Conservation (phyloP, 2,797 vertebrate genomes). For the Hypotaenidia okinawae region DNA sequence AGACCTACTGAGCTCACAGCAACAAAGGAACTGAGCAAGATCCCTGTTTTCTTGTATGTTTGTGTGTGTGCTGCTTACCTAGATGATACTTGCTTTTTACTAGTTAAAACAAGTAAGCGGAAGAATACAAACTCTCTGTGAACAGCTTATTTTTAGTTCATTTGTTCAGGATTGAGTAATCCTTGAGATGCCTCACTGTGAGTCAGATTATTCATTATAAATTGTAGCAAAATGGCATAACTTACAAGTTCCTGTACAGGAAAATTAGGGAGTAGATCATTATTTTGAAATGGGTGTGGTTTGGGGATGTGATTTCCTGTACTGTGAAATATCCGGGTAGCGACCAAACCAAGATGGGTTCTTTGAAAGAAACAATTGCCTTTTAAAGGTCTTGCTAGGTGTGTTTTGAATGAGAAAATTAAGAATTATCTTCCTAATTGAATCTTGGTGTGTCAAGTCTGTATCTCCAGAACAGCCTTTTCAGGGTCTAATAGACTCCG, state of each 20-base stretch:
- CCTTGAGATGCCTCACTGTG: neutral
- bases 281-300: conserved; percentile 7
- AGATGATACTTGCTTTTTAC: neutral
- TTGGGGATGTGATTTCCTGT: conserved; percentile 6
- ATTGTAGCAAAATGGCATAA: neutral
- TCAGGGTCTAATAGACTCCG: neutral
- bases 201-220: conserved; percentile 25
- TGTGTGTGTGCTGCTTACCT: neutral
- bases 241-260: neutral
- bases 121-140: neutral
- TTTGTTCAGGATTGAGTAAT: conserved; percentile 29
- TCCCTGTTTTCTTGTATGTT: fast-evolving
- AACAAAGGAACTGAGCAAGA: neutral
- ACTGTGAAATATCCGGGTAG: neutral
- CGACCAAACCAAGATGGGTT: neutral
- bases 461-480: neutral
- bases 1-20: neutral
- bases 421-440: neutral
- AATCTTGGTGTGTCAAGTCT: neutral
- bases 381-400: neutral
- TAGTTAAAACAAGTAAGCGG: neutral
- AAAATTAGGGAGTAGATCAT: neutral
- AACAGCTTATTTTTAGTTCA: conserved; percentile 20
- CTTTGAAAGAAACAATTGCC: neutral
- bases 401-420: neutral